A percentile compares a stretch with the other conserved stretches of the same genome.
These are phyloP conservation scores for Steinernema khuongi DNA, from an alignment of 1,140 invertebrate genomes.

Conservation along the genomic window DNA sequence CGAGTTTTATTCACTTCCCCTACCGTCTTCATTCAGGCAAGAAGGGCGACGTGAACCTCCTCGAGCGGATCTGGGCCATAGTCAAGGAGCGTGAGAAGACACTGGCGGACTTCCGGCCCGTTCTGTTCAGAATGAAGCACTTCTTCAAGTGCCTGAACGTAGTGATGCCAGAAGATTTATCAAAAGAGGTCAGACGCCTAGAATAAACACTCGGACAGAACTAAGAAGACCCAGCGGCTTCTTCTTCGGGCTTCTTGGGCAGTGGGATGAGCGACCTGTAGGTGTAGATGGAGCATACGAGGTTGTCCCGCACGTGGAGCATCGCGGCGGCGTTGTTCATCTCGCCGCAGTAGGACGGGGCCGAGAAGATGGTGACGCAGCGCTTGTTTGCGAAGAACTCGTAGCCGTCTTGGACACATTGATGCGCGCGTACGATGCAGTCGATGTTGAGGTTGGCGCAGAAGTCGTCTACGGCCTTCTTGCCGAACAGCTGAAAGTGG, in stretches of 20 bases:
- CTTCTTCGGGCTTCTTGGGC: not conserved
- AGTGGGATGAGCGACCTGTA: constrained; percentile 60
- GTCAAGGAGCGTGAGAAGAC: not conserved
- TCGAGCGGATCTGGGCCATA: not conserved
- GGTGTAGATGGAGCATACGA: constrained; percentile 12
- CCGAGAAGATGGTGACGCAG: constrained; percentile 18
- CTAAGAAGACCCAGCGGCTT: not conserved
- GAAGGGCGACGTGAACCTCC: not conserved
- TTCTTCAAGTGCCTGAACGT: constrained; percentile 7
- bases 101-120: not conserved
- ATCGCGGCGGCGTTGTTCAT: constrained; percentile 16
- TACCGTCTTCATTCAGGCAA: not conserved
- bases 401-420: constrained; percentile 22
- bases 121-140: not conserved
- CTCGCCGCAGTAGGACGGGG: constrained; percentile 19
- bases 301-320: constrained; percentile 6
- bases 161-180: not conserved
- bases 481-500: constrained; percentile 12
- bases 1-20: not conserved
- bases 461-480: constrained; percentile 19
- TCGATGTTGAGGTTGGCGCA: constrained; percentile 17
- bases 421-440: constrained; percentile 19
- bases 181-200: not conserved
- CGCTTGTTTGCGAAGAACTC: constrained; percentile 17
- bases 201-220: not conserved